phyloP scores from a whole-genome alignment of 2,113 vertebrate genomes.

The Notarius quadriscutis region DNA sequence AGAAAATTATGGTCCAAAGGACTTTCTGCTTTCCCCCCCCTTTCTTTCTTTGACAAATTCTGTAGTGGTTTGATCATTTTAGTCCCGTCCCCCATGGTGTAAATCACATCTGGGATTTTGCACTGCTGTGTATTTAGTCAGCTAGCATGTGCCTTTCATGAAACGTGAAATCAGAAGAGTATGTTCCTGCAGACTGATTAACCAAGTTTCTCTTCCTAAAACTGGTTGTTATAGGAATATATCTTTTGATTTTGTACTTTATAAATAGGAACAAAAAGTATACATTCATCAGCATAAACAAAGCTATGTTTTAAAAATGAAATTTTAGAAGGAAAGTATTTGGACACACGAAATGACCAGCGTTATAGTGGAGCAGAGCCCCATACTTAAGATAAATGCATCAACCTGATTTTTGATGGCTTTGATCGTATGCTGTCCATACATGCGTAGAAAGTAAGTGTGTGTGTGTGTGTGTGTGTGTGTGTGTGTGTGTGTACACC shows the following conservation, averaged over 20 bases:
- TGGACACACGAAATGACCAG: neutral
- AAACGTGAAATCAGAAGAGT: neutral
- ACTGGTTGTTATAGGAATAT: neutral
- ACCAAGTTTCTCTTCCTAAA: neutral
- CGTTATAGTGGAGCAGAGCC: neutral
- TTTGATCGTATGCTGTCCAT: too few relatives aligned
- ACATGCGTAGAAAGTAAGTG: too few relatives aligned
- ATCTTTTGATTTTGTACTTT: neutral
- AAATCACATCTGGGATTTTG: neutral
- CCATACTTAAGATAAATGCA: too few relatives aligned
- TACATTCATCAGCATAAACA: neutral
- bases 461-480: too few relatives aligned
- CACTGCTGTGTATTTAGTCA: neutral
- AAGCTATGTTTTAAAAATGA: neutral
- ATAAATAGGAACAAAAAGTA: neutral
- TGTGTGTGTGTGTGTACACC: too few relatives aligned
- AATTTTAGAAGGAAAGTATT: neutral
- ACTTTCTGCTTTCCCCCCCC: neutral
- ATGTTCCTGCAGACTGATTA: neutral
- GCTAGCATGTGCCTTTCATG: neutral
- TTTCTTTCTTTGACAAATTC: neutral
- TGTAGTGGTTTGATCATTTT: neutral
- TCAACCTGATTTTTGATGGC: too few relatives aligned
- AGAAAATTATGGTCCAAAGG: neutral
- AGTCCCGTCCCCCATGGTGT: neutral